Conservation (phyloP, 2,113 vertebrate species). For the Cyprinodon tularosa region DNA sequence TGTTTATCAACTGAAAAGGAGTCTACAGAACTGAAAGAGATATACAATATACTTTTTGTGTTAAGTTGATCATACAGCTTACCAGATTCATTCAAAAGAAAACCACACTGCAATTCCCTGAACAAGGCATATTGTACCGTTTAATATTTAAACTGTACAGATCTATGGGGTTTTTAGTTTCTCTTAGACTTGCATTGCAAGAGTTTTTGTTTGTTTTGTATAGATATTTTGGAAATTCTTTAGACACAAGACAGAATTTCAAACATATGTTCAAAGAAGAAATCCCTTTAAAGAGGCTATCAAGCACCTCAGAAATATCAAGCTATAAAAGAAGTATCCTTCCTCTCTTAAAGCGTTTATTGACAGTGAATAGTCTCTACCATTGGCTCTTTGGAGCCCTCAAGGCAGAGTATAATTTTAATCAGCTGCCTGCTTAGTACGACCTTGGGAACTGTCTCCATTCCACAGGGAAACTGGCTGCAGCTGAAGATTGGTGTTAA, state of each 20-base stretch:
- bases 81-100: constrained; percentile 8
- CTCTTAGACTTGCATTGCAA: constrained; percentile 23
- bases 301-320: constrained; percentile 37
- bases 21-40: too few species aligned
- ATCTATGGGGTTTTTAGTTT: constrained; percentile 47
- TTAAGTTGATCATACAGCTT: constrained; percentile 2
- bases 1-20: too few species aligned
- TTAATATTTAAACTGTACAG: constrained; percentile 60
- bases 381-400: constrained; percentile 42
- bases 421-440: constrained; percentile 66
- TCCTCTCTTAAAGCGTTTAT: constrained; percentile 34
- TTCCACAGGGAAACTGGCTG: constrained; percentile 62
- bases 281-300: constrained; percentile 23
- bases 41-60: too few species aligned
- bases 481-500: constrained; percentile 58
- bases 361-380: constrained; percentile 25
- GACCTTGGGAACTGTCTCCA: constrained; percentile 67
- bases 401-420: constrained; percentile 65
- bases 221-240: background rate
- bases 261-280: constrained; percentile 25
- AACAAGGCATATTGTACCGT: constrained; percentile 40
- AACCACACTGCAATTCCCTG: background rate
- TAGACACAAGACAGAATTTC: constrained; percentile 30
- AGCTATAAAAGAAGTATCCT: constrained; percentile 26
- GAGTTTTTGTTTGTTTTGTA: too few species aligned